Percentiles rank a stretch among this genome's conserved stretches.
Conservation (phyloP, 2,888 invertebrate genomes). For the Syrphus vitripennis region DNA sequence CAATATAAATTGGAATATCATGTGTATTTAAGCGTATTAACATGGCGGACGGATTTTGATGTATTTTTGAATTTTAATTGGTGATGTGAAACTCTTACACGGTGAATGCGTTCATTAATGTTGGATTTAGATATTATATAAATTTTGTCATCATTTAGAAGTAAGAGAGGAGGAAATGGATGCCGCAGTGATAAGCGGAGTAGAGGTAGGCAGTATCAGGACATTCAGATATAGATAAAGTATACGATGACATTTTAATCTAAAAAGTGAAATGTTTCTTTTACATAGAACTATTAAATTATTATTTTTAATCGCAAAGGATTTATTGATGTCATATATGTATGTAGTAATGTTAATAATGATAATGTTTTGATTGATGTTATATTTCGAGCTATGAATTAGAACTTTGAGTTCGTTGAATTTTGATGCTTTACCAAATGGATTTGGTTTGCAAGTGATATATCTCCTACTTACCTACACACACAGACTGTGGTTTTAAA, state of each 20-base stretch:
- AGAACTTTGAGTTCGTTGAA: neutral
- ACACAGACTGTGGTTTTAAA: too few species aligned
- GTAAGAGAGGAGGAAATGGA: neutral
- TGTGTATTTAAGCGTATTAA: conserved; percentile 29
- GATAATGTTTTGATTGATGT: neutral
- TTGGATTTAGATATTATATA: conserved; percentile 40
- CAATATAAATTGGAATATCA: neutral
- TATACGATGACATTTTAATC: conserved; percentile 16
- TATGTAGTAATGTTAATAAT: neutral
- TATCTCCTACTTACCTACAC: too few species aligned
- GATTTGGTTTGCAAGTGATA: too few species aligned
- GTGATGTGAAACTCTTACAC: conserved; percentile 22
- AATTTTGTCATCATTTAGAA: conserved; percentile 33
- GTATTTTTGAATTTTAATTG: conserved; percentile 59
- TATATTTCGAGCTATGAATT: neutral
- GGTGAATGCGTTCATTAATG: conserved; percentile 37
- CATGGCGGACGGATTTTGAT: conserved; percentile 19
- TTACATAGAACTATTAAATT: neutral
- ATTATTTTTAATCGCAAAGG: neutral
- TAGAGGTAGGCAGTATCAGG: neutral
- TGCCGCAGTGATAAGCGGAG: neutral
- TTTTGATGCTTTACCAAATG: neutral
- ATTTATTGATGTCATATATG: neutral
- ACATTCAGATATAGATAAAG: too few species aligned
- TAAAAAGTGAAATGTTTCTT: conserved; percentile 16